Conservation (phyloP, 64 coral and sea anemone species). For the Cladopsammia gracilis region DNA sequence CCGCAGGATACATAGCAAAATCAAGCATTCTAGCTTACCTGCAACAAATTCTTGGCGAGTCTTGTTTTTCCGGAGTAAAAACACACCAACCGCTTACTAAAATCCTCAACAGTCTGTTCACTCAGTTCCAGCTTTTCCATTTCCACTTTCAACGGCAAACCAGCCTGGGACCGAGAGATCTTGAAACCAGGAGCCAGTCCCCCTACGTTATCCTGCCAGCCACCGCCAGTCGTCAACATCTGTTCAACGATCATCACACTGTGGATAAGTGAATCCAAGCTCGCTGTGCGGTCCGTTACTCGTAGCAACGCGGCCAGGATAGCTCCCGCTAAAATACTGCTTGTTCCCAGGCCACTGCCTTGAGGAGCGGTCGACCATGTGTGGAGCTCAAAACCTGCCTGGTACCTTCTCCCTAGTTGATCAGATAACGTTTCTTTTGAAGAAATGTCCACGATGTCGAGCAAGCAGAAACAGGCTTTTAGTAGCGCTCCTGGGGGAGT, state of each 20-base stretch:
- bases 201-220: constrained; percentile 98
- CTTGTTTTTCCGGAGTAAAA: constrained; percentile 92
- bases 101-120: constrained; percentile 69
- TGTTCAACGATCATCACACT: constrained; percentile 93
- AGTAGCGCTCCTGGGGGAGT: constrained; percentile 79
- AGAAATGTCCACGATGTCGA: constrained; percentile 62
- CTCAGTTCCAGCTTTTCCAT: constrained; percentile 67
- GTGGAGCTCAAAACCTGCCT: constrained; percentile 91
- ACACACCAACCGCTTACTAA: constrained; percentile 72
- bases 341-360: constrained; percentile 97
- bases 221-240: constrained; percentile 97
- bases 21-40: constrained; percentile 42
- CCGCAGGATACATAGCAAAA: too few species aligned
- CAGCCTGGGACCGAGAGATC: constrained; percentile 75
- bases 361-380: constrained; percentile 77
- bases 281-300: constrained; percentile 67
- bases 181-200: constrained; percentile 92
- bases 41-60: constrained; percentile 95
- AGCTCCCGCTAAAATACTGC: constrained; percentile 94
- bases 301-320: constrained; percentile 84
- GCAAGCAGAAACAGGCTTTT: constrained; percentile 86
- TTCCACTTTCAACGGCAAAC: constrained; percentile 82
- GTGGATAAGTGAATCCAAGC: constrained; percentile 82
- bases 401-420: constrained; percentile 77
- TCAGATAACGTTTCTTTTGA: constrained; percentile 71